These are phyloP conservation scores for Meteorus sp. DNA, from an alignment of 1,140 invertebrate species.

Conservation along the genomic window DNA sequence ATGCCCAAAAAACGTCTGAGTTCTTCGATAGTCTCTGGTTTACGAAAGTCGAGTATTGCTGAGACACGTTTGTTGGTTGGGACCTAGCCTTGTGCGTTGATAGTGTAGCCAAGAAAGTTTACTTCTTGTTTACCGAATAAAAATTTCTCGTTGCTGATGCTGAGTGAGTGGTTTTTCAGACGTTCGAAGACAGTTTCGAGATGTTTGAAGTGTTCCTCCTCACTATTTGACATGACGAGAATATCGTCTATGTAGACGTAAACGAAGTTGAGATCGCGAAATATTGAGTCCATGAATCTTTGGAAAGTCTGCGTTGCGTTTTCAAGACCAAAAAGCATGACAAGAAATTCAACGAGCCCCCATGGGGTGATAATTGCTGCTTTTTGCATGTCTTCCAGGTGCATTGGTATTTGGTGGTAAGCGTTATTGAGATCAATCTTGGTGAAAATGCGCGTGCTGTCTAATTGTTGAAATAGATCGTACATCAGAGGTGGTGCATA, in stretches of 20 bases:
- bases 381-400: slow-evolving; percentile 37
- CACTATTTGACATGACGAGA: slow-evolving; percentile 19
- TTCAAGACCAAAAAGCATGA: slow-evolving; percentile 46
- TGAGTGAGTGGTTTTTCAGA: background rate
- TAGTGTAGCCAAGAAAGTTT: slow-evolving; percentile 37
- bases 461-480: slow-evolving; percentile 43
- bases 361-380: slow-evolving; percentile 42
- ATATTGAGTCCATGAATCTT: slow-evolving; percentile 26
- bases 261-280: slow-evolving; percentile 19
- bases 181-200: slow-evolving; percentile 7
- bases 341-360: slow-evolving; percentile 31
- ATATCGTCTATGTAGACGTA: slow-evolving; percentile 28
- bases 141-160: slow-evolving; percentile 5
- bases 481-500: slow-evolving; percentile 39
- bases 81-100: slow-evolving; percentile 43
- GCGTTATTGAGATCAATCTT: slow-evolving; percentile 48
- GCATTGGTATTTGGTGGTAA: slow-evolving; percentile 53
- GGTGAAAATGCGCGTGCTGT: slow-evolving; percentile 39
- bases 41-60: slow-evolving; percentile 30
- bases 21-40: slow-evolving; percentile 38
- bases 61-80: slow-evolving; percentile 7
- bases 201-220: slow-evolving; percentile 24
- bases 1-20: slow-evolving; percentile 52
- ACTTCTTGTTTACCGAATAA: slow-evolving; percentile 15
- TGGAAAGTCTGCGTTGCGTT: slow-evolving; percentile 35